Evolutionary conservation across 2,888 invertebrate genomes (phyloP), one percentile per base, ranked within the genome.

Genomic region (Aporophyla nigra): DNA sequence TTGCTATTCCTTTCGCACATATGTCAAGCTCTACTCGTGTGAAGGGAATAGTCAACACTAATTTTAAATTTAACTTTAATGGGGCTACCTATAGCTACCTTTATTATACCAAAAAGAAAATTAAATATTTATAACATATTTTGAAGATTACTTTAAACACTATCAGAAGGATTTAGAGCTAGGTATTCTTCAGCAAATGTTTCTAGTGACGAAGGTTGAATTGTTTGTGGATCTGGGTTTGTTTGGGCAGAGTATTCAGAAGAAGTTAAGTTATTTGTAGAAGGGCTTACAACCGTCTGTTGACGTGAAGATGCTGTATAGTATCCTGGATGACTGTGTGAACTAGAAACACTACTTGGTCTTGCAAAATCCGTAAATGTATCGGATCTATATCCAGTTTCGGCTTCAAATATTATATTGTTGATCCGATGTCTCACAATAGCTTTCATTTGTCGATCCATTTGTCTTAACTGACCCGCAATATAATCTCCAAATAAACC

Each of bases 381-480:
- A 46, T 46, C 43, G 43, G 12, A 9, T 46, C 5, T 9, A 46
- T 46, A 46, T 0, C 43, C 43, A 46, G 43, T 46, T 46, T 46
- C 43, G 12, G 43, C 43, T 46, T 46, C 43, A 46, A 46, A 46
- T 46, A 46, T 46, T 2, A 46, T 46, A 69, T 79, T 85, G 58
- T 85, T 84, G 71, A 84, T 85, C 73, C 82, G 80, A 82, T 85
- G 78, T 77, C 70, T 85, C 33, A 82, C 78, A 61, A 84, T 78
- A 58, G 80, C 80, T 69, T 84, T 85, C 27, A 33, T 82, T 77
- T 24, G 14, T 40, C 43, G 62, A 59, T 84, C 78, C 76, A 84
- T 80, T 83, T 85, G 24, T 74, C 81, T 78, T 54, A 85, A 68
- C 62, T 84, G 75, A 12, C 59, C 63, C 61, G 84, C 84, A 84